Evolutionary conservation across 2,113 vertebrate genomes (phyloP), one percentile per base, ranked within the genome.

Genomic region (Cebidichthys violaceus): DNA sequence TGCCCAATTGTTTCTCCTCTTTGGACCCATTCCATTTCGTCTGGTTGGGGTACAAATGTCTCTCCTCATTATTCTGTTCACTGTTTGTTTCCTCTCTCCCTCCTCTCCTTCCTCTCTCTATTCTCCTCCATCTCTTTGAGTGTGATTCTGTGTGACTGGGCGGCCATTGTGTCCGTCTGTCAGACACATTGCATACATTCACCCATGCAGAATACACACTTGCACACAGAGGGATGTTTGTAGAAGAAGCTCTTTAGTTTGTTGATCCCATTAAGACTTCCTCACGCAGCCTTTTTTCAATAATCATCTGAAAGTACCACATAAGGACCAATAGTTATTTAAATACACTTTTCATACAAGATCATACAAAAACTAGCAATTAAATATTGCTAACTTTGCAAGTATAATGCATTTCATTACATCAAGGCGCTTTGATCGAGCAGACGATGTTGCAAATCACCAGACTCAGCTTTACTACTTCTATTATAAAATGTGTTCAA

Each of bases 191-290:
- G 84, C 90, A 76, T 73, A 66, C 75, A 88, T 66, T 79, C 91
- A 91, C 76, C 83, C 90, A 90, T 93, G 92, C 90, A 92, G 91
- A 92, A 91, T 75, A 88, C 83, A 88, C 88, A 86, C 80, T 70
- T n/a, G 52, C 54, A 75, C 79, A 87, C 87, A 88, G 67, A 75
- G 84, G 66, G 41, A 67, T 78, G 82, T 74, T 86, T 84, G 75
- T 43, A n/a, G 65, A 82, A 37, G 69, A 57, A 55, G 29, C 62
- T 82, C 78, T 69, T 33, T 43, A 57, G 50, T 72, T 84, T 75
- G 79, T 85, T 79, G 59, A 74, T 69, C 64, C 60, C 45, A 22
- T 85, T 70, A 70, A 33, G 71, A 33, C 27, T 62, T 55, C 20
- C 11, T 60, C 45, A 15, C 13, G 45, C 41, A 69, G 60, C 41